A percentile compares a stretch with the other conserved stretches of the same genome.
Evolutionary conservation across 1,140 invertebrate species (phyloP).

Genomic region (Drosophila pseudoobscura): DNA sequence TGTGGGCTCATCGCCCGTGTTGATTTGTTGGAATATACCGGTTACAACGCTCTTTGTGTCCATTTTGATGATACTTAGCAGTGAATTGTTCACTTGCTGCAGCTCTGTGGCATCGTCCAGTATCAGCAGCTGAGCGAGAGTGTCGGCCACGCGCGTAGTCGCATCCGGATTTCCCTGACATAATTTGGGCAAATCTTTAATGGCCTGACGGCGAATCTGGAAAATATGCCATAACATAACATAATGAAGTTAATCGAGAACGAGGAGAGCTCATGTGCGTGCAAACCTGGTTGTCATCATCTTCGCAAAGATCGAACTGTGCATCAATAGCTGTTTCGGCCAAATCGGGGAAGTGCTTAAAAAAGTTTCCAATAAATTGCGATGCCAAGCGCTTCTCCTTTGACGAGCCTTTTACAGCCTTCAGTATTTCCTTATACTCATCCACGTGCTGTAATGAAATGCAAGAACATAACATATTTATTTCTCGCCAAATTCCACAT

Average conservation of each 20-base stretch:
- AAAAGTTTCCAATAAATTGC: slow-evolving; percentile 97
- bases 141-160: slow-evolving; percentile 94
- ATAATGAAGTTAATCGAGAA: background rate
- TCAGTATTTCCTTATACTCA: slow-evolving; percentile 94
- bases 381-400: slow-evolving; percentile 97
- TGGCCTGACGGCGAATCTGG: slow-evolving; percentile 97
- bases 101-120: slow-evolving; percentile 93
- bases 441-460: slow-evolving; percentile 89
- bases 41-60: slow-evolving; percentile 89
- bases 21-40: slow-evolving; percentile 94
- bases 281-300: slow-evolving; percentile 95
- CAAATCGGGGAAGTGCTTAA: slow-evolving; percentile 94
- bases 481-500: slow-evolving; percentile 25
- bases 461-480: slow-evolving; percentile 34
- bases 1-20: slow-evolving; percentile 89
- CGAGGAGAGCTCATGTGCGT: background rate
- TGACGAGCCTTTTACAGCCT: slow-evolving; percentile 91
- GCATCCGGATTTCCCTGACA: slow-evolving; percentile 94
- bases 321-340: slow-evolving; percentile 95
- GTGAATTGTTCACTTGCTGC: slow-evolving; percentile 89
- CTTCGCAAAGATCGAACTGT: slow-evolving; percentile 97
- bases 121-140: slow-evolving; percentile 94
- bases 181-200: slow-evolving; percentile 94
- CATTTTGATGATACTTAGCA: slow-evolving; percentile 85
- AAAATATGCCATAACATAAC: slow-evolving; percentile 39